These are phyloP conservation scores for Gulo gulo DNA, from an alignment of 2,113 vertebrate genomes.

Conservation along the genomic window DNA sequence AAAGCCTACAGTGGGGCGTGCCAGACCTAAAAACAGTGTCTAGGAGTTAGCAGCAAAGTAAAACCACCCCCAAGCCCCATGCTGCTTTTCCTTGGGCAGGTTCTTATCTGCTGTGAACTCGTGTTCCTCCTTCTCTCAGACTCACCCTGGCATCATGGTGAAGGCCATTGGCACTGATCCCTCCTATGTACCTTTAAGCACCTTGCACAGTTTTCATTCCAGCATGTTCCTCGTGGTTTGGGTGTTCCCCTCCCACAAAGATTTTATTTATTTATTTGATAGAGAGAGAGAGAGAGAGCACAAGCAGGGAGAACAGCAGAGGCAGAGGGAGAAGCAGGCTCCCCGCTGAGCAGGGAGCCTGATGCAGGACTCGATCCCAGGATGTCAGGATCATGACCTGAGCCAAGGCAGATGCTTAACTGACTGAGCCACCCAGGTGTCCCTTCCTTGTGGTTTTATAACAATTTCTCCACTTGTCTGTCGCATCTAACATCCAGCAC, in stretches of 20 bases:
- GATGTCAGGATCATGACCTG: no score
- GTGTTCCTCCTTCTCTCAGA: not conserved
- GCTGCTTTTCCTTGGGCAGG: not conserved
- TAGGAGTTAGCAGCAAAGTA: not conserved
- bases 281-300: not conserved
- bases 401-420: no score
- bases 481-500: not conserved
- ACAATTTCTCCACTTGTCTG: not conserved
- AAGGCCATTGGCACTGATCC: not conserved
- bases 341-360: no score
- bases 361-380: no score
- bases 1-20: not conserved
- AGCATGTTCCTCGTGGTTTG: not conserved
- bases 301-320: not conserved
- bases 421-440: no score
- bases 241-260: not conserved
- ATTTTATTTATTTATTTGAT: not conserved
- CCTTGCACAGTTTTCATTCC: not conserved
- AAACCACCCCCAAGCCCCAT: not conserved
- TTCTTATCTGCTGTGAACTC: not conserved
- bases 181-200: not conserved
- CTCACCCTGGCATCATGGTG: not conserved
- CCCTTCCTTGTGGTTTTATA: not conserved
- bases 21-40: no score
- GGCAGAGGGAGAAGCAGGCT: not conserved